Base-by-base conservation (phyloP, 2,888 invertebrate species). In the Gymnocheta viridis region DNA sequence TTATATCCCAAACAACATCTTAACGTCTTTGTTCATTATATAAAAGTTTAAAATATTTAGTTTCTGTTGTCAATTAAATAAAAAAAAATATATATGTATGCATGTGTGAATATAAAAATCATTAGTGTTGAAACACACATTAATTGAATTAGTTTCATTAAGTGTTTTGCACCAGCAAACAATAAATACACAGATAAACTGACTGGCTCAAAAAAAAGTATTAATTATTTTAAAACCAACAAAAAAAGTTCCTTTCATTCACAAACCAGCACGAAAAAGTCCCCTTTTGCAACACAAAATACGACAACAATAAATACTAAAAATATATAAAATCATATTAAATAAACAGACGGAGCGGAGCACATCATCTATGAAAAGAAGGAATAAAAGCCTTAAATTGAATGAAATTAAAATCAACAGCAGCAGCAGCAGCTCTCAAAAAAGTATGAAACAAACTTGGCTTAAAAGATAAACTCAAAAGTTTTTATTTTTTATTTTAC, bases 111-210 rank as follows among this genome's bases (percentile, higher is more conserved):
- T 49, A 47, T 24, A 35, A 64, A 84, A 84, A 69, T 73, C 81
- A 84, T 84, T 81, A 81, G 72, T 58, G 73, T 77, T 81, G 81
- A 84, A 78, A 73, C 41, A 64, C 73, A 73, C 84, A 84, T 84
- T 81, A 81, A 84, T 81, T 76, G 84, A 84, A 81, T 84, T 84
- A 73, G 77, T 81, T 81, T 84, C 81, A 81, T 84, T 81, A 81
- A 78, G 67, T 54, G 41, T 56, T 83, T 84, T 77, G 70, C 70
- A 69, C 22, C 69, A 67, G n/a, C 73, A 66, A 67, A 51, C 51
- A 62, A 47, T 56, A 19, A 58, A 38, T n/a, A 32, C 9, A 19
- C 41, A 47, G n/a, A 64, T 62, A 51, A 69, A 69, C 14, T n/a
- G n/a, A 51, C 12, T 66, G 29, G 24, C 35, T 32, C n/a, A 19